Evolutionary conservation across 2,888 invertebrate species (phyloP), one percentile per base, ranked within the genome.

Genomic region (Orchesellides sinensis): DNA sequence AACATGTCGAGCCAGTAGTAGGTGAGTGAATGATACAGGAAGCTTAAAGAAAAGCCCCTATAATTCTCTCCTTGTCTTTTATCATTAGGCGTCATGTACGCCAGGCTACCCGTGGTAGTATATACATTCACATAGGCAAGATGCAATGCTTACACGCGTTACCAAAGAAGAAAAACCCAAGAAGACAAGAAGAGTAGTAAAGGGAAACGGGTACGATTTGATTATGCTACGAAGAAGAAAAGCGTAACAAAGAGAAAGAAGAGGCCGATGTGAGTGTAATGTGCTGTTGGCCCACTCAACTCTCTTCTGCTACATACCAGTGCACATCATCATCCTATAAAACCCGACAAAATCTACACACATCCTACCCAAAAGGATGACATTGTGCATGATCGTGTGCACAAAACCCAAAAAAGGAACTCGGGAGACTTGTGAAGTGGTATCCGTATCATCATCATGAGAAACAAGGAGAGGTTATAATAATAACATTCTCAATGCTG

Each of bases 151-250:
- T 3, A 32, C n/a, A 40, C 32, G 45, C 35, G 45, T 27, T 40
- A 56, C 40, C 14, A 27, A 29, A 68, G 12, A 68, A n/a, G 32
- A 27, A 29, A 29, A 47, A 49, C 68, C 19, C 56, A 40, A 25
- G 59, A 59, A 40, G 45, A 70, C 29, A 35, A 59, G 63, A 21
- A 59, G 52, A 73, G 21, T 21, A 61, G 54, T 52, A 59, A 45
- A 47, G 25, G 52, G 23, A 59, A 56, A 73, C 49, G 61, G 63
- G 73, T 59, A 72, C 23, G 59, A 19, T 17, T 21, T n/a, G 49
- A 73, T 63, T 52, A 49, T 59, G 59, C 59, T 17, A 59, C 29
- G 21, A 59, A 29, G 49, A 70, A 40, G 25, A 25, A 54, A 12
- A 21, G 49, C n/a, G 17, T 14, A 19, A 47, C 21, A 69, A 35